phyloP scores from a whole-genome alignment of 2,113 vertebrate species.

The Morone saxatilis region DNA sequence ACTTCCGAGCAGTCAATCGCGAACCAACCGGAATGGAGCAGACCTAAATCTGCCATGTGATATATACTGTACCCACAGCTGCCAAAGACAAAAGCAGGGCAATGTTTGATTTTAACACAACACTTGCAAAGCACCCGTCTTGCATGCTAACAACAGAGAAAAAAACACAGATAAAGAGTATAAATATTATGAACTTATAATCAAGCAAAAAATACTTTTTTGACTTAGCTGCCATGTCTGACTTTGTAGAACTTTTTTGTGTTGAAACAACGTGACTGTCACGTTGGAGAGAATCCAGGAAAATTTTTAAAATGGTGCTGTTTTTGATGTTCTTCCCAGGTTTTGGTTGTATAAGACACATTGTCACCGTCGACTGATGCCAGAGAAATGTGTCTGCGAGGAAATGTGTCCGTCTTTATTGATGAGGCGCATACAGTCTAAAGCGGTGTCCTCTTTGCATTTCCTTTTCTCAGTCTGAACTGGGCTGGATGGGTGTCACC shows the following conservation, averaged over 20 bases:
- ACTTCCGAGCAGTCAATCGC: constrained; percentile 45
- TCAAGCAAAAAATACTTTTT: constrained; percentile 72
- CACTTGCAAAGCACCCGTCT: constrained; percentile 63
- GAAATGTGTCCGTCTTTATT: constrained; percentile 45
- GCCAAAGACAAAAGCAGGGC: constrained; percentile 76
- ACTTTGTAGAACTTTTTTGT: constrained; percentile 75
- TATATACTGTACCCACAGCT: constrained; percentile 47
- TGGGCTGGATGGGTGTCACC: background rate
- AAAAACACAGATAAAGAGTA: constrained; percentile 59
- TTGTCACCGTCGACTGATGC: constrained; percentile 58
- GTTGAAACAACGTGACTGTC: constrained; percentile 63
- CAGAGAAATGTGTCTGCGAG: constrained; percentile 60
- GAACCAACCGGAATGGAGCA: constrained; percentile 38
- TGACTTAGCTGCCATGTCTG: constrained; percentile 67
- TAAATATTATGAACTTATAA: constrained; percentile 73
- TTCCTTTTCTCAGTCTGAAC: constrained; percentile 28
- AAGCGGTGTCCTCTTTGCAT: constrained; percentile 45
- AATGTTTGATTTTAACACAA: constrained; percentile 60
- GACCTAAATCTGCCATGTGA: constrained; percentile 44
- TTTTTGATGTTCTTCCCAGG: constrained; percentile 80
- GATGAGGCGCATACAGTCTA: constrained; percentile 28
- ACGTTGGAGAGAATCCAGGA: constrained; percentile 78
- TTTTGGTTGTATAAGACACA: constrained; percentile 48
- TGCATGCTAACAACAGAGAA: constrained; percentile 71
- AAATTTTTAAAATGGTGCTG: constrained; percentile 76